Base-by-base conservation (phyloP, 2,113 vertebrate species). In the Ardeotis arabs region DNA sequence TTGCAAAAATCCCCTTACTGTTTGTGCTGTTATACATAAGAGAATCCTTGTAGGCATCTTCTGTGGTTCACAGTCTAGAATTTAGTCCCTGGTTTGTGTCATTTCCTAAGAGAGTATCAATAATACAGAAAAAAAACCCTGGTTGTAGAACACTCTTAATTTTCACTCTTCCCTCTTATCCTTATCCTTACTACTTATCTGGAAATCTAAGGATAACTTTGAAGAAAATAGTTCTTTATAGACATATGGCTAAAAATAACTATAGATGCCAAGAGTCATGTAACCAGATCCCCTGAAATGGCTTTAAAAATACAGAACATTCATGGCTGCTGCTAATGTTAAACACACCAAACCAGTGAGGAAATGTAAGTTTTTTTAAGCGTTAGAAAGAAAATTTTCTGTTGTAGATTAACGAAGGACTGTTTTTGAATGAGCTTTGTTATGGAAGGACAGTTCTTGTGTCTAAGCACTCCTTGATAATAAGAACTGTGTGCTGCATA, bases 21-120 rank as follows among this genome's bases (percentile, higher is more conserved):
- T 86, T 92, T 52, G 12, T 23, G 19, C 35, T 1, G 3, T 72
- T 90, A 66, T 41, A 85, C 6, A 4, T 84, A 73, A 90, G 49
- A 84, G 66, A 85, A 67, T 90, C 72, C 66, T 96, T 96, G 60
- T 77, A 67, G 86, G 73, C 62, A 70, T 88, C 84, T 84, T 92
- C 28, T 67, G 37, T n/a, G 31, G 63, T 90, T 94, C 79, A 74
- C 47, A 87, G 69, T 87, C 64, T 93, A 84, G 80, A 83, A 87
- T 91, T 93, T 93, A 83, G 53, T 88, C 68, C 52, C 58, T 96
- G 33, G 66, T 95, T 74, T 94, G 35, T 94, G 27, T 75, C 52
- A 37, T 90, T 82, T 35, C 28, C 24, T 72, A 72, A 45, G 69
- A 89, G 75, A 90, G 64, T 90, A 87, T 49, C 86, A 96, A 87